A percentile compares a stretch with the other conserved stretches of the same genome.
Conservation (phyloP, 2,888 invertebrate species). For the Fragum whitleyi region DNA sequence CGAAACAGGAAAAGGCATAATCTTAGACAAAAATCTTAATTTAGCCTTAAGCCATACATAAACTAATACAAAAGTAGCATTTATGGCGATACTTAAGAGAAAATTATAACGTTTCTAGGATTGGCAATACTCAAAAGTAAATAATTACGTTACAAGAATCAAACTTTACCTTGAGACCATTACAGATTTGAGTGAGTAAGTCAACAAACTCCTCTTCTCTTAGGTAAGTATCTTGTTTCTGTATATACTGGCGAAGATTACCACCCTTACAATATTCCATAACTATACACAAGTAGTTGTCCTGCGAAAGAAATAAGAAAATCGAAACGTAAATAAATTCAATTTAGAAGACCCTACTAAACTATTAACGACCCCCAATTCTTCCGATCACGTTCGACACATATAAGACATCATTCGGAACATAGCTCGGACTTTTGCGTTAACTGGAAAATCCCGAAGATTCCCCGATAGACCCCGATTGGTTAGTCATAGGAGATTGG, state of each 20-base stretch:
- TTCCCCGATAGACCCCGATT: too few species aligned
- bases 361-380: background rate
- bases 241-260: constrained; percentile 40
- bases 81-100: too few species aligned
- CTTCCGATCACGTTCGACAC: background rate
- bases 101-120: too few species aligned
- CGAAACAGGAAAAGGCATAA: too few species aligned
- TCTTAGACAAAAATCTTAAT: too few species aligned
- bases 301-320: constrained; percentile 23
- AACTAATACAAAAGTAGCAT: too few species aligned
- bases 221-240: constrained; percentile 12
- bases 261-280: constrained; percentile 61
- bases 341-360: background rate
- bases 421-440: too few species aligned
- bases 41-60: too few species aligned
- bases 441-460: too few species aligned
- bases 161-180: constrained; percentile 37
- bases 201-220: constrained; percentile 37
- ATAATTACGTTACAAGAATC: too few species aligned
- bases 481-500: too few species aligned
- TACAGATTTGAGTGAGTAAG: constrained; percentile 26
- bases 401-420: background rate
- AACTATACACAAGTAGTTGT: constrained; percentile 43
- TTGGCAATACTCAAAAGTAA: too few species aligned
- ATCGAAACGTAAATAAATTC: background rate